Base-by-base conservation (phyloP, 2,888 invertebrate genomes). In the Nudaria mundana region DNA sequence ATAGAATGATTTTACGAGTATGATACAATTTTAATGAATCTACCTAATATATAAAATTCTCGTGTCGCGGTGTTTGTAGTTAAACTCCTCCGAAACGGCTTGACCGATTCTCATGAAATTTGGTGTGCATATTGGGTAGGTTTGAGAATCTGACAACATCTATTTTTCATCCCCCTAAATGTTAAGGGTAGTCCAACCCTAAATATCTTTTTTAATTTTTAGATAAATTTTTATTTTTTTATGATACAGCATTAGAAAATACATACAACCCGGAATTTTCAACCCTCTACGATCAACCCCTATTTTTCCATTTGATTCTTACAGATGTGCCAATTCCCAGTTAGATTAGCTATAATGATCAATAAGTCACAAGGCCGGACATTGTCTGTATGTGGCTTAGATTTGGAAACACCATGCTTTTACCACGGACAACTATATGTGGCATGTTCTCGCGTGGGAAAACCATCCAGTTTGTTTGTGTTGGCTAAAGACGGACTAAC, bases 361-460 rank as follows among this genome's bases (percentile, higher is more conserved):
- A 35, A 26, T 35, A 35, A 35, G 8, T 35, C 26, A 3, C 34
- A 35, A 35, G 34, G 34, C 3, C 34, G 28, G 13, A 23, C 24
- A 23, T 8, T 32, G n/a, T 11, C 11, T 3, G 7, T 28, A 18
- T 35, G 35, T 20, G 35, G 35, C 7, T 18, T 35, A 11, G 13
- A 28, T 20, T 53, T 72, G 35, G 56, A 59, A 54, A 60, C 50
- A 37, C 52, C 29, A 16, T 62, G 65, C 44, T 72, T 73, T 56
- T 65, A 65, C 30, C 66, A 75, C 52, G 67, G 71, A 12, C 69
- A 72, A 54, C 50, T 72, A 38, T 72, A 76, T 49, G 71, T 74
- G 8, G 71, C 66, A 7, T 65, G 62, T 46, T 67, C 63, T 12
- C 36, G 41, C 16, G 37, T 41, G 10, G 52, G 52, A 6, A 63